Percentiles rank a stretch among this genome's conserved stretches.
Conservation (phyloP, 2,113 vertebrate species). For the Sander lucioperca region DNA sequence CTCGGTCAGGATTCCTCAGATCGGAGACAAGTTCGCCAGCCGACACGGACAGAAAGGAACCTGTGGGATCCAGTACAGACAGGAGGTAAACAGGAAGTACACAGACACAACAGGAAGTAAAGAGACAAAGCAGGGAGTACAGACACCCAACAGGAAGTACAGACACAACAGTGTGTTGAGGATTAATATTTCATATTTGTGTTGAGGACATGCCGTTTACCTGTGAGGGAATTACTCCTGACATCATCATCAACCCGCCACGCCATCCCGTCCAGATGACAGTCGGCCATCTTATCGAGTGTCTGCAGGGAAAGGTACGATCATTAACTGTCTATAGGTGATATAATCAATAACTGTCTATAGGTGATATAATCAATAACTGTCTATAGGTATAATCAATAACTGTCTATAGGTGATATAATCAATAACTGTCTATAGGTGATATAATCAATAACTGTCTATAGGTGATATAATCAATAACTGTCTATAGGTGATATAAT, state of each 20-base stretch:
- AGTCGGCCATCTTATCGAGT: constrained; percentile 98
- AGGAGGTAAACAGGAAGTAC: constrained; percentile 88
- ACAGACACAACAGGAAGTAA: not conserved
- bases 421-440: no score
- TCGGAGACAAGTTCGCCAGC: constrained; percentile 99
- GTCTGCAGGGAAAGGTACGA: constrained; percentile 97
- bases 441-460: no score
- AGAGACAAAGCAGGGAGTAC: not conserved
- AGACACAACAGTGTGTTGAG: not conserved
- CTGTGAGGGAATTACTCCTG: constrained; percentile 97
- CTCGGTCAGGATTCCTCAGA: constrained; percentile 97
- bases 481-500: no score
- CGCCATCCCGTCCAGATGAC: constrained; percentile 99
- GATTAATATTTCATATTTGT: not conserved
- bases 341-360: no score
- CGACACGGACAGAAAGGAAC: constrained; percentile 99
- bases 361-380: no score
- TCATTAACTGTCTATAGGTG: no score
- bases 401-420: no score
- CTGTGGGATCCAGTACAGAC: constrained; percentile 98
- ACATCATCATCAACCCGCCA: constrained; percentile 99
- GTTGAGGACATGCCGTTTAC: constrained; percentile 97
- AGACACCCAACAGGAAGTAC: no score
- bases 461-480: no score
- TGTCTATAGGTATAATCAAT: no score